These are phyloP conservation scores for Furnarius figulus DNA, from an alignment of 2,113 vertebrate genomes.

Conservation along the genomic window DNA sequence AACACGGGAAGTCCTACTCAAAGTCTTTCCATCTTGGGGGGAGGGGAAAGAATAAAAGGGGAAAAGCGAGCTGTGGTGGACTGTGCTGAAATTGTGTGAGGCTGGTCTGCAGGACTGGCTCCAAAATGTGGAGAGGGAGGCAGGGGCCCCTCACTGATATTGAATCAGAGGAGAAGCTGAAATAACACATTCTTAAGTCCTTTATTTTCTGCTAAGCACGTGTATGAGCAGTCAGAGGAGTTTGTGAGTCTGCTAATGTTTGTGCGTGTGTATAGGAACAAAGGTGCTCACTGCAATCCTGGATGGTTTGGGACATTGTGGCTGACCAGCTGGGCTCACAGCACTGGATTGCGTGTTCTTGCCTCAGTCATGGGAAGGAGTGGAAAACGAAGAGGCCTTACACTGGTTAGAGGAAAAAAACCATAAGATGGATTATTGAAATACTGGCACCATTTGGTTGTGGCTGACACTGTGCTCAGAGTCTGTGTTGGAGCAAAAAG, in stretches of 20 bases:
- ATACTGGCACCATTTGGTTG: not conserved
- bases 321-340: not conserved
- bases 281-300: not conserved
- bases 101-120: not conserved
- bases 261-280: rapidly evolving
- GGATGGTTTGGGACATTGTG: rapidly evolving
- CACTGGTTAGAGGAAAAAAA: not conserved
- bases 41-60: not conserved
- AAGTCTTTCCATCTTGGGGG: not conserved
- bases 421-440: not conserved
- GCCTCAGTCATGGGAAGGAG: not conserved
- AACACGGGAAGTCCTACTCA: not conserved
- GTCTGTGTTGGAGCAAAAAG: slow-evolving; percentile 18
- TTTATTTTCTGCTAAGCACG: not conserved
- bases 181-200: not conserved
- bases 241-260: not conserved
- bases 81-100: not conserved
- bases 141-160: not conserved
- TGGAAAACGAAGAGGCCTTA: not conserved
- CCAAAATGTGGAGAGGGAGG: not conserved
- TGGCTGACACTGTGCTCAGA: not conserved
- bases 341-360: not conserved
- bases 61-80: not conserved
- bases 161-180: not conserved
- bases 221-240: not conserved